These are phyloP conservation scores for Hylaea fasciaria DNA, from an alignment of 2,888 invertebrate species.

Conservation along the genomic window DNA sequence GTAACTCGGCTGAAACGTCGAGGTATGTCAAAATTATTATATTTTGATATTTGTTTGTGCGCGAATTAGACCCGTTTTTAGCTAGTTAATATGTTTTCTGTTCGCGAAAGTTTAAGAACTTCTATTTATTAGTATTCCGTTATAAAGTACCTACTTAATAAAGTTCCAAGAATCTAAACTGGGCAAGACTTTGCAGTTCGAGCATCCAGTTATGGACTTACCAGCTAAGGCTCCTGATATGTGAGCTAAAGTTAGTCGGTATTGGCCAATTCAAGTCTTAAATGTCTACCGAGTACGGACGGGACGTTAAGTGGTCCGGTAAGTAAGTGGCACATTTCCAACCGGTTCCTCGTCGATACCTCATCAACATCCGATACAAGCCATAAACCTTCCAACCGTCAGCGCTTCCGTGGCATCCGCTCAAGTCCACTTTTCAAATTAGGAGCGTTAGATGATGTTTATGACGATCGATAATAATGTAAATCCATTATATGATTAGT, in stretches of 20 bases:
- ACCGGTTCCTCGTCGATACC: conserved; percentile 41
- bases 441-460: conserved; percentile 4
- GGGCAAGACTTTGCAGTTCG: neutral
- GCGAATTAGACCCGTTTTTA: no score
- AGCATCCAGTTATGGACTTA: conserved; percentile 22
- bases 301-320: conserved; percentile 37
- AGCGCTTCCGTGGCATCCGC: conserved; percentile 29
- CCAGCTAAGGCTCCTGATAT: conserved; percentile 14
- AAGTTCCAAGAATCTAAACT: neutral
- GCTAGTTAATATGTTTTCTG: no score
- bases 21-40: no score
- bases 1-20: no score
- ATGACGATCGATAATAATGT: neutral
- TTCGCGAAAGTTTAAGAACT: no score
- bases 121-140: neutral
- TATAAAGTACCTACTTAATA: conserved; percentile 9
- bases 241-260: no score
- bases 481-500: neutral
- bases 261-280: conserved; percentile 31
- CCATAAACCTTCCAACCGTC: conserved; percentile 39
- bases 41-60: no score
- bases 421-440: conserved; percentile 21
- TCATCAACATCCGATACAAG: conserved; percentile 38
- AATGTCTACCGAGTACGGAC: conserved; percentile 29
- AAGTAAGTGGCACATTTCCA: conserved; percentile 41